Evolutionary conservation across 1,140 invertebrate genomes (phyloP).

Genomic region (Lordiphosa stackelbergi): DNA sequence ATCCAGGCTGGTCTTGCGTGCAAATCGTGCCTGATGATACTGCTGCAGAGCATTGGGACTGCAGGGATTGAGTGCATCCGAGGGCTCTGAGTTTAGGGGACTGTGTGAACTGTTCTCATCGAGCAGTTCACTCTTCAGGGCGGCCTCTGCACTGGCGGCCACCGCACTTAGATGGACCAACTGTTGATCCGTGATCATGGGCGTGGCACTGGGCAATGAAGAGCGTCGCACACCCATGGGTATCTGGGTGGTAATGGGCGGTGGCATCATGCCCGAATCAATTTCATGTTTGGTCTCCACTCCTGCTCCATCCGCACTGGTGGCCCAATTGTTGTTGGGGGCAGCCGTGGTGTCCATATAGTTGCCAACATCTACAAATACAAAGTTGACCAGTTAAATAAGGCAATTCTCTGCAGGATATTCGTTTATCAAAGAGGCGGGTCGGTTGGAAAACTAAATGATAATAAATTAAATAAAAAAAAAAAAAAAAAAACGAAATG

Average conservation of each 20-base stretch:
- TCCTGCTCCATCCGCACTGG: constrained; percentile 6
- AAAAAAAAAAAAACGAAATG: constrained; percentile 10
- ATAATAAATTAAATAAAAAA: constrained; percentile 4
- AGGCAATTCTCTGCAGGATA: no score
- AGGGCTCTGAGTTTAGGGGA: constrained; percentile 73
- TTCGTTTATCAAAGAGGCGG: constrained; percentile 3
- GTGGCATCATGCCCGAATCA: constrained; percentile 81
- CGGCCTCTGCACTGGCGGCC: constrained; percentile 76
- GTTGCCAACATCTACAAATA: constrained; percentile 59
- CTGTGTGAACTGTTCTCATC: constrained; percentile 84
- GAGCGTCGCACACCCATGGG: constrained; percentile 79
- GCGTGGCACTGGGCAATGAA: constrained; percentile 73
- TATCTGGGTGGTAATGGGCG: constrained; percentile 79
- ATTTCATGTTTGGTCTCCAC: constrained; percentile 78
- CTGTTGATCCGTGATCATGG: constrained; percentile 73
- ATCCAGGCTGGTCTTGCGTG: constrained; percentile 63
- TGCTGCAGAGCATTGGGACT: constrained; percentile 58
- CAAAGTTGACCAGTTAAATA: no score
- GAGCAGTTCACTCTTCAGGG: constrained; percentile 83
- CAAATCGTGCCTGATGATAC: constrained; percentile 51
- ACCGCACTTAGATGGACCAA: constrained; percentile 56
- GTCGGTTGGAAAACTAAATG: not conserved
- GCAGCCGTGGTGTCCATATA: constrained; percentile 64
- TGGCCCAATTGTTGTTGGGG: constrained; percentile 3
- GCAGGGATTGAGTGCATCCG: constrained; percentile 50